Percentiles rank a stretch among this genome's conserved stretches.
These are phyloP conservation scores for Sinelater perroti DNA, from an alignment of 2,888 invertebrate genomes.

Conservation along the genomic window DNA sequence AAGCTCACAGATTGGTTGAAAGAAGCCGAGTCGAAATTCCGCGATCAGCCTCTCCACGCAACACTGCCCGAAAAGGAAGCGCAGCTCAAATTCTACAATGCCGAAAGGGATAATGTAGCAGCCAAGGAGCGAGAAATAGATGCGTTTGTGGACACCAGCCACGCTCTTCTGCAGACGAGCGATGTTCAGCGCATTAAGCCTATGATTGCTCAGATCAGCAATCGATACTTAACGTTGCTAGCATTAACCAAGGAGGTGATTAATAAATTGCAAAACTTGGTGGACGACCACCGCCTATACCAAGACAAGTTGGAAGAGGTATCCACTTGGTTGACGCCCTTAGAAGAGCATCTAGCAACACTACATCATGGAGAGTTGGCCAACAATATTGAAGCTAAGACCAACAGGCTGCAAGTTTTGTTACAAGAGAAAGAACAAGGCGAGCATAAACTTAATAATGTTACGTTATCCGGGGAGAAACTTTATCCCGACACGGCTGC, in stretches of 20 bases:
- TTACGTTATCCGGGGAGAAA: conserved; percentile 84
- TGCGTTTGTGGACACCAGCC: conserved; percentile 88
- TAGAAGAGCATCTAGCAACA: conserved; percentile 75
- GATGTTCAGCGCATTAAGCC: conserved; percentile 87
- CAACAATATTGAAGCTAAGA: conserved; percentile 70
- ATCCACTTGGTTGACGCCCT: conserved; percentile 78
- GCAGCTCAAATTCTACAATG: conserved; percentile 76
- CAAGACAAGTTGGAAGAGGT: conserved; percentile 78
- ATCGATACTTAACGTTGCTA: conserved; percentile 83
- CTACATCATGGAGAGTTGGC: conserved; percentile 70
- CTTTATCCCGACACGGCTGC: conserved; percentile 93
- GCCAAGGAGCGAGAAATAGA: conserved; percentile 87
- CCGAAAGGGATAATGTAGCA: conserved; percentile 78
- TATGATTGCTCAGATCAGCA: conserved; percentile 88
- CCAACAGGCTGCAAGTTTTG: conserved; percentile 75
- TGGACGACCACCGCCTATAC: conserved; percentile 84
- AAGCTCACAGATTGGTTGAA: conserved; percentile 87
- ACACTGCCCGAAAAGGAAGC: conserved; percentile 82
- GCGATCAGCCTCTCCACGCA: conserved; percentile 85
- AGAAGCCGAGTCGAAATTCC: conserved; percentile 81
- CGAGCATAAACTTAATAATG: conserved; percentile 76
- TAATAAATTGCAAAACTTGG: conserved; percentile 83
- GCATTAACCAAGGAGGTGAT: conserved; percentile 86
- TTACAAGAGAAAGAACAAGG: conserved; percentile 85
- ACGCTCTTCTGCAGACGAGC: conserved; percentile 82